phyloP scores from a whole-genome alignment of 2,113 vertebrate genomes.

The Neogobius melanostomus region DNA sequence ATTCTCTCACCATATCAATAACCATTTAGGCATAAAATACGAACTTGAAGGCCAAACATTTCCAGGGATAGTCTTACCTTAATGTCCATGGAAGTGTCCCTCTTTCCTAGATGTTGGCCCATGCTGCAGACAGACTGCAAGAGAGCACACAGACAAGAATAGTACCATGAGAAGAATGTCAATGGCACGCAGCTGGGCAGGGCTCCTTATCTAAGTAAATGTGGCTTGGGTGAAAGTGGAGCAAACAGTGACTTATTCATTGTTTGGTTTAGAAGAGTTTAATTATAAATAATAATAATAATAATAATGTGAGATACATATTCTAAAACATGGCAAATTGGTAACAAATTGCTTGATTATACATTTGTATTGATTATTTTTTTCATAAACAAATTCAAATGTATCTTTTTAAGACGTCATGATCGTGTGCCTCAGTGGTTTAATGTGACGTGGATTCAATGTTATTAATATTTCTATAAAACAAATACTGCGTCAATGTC shows the following conservation, averaged over 20 bases:
- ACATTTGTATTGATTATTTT: too few relatives aligned
- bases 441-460: too few relatives aligned
- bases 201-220: slow-evolving; percentile 30
- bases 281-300: neutral
- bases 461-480: too few relatives aligned
- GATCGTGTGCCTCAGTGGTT: too few relatives aligned
- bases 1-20: neutral
- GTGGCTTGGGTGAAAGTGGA: slow-evolving; percentile 17
- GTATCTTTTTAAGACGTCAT: too few relatives aligned
- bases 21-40: slow-evolving; percentile 12
- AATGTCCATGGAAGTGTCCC: slow-evolving; percentile 44
- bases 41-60: neutral
- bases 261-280: neutral
- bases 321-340: too few relatives aligned
- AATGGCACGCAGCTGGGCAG: slow-evolving; percentile 2
- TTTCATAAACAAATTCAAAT: neutral
- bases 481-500: too few relatives aligned
- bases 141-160: slow-evolving; percentile 26
- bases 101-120: slow-evolving; percentile 75
- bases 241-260: neutral
- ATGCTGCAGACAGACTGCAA: slow-evolving; percentile 69
- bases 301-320: neutral
- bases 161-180: slow-evolving; percentile 15
- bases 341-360: too few relatives aligned
- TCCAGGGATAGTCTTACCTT: slow-evolving; percentile 54